A percentile compares a stretch with the other conserved stretches of the same genome.
These are phyloP conservation scores for Crypturellus tataupa DNA, from an alignment of 2,797 vertebrate genomes.

Conservation along the genomic window DNA sequence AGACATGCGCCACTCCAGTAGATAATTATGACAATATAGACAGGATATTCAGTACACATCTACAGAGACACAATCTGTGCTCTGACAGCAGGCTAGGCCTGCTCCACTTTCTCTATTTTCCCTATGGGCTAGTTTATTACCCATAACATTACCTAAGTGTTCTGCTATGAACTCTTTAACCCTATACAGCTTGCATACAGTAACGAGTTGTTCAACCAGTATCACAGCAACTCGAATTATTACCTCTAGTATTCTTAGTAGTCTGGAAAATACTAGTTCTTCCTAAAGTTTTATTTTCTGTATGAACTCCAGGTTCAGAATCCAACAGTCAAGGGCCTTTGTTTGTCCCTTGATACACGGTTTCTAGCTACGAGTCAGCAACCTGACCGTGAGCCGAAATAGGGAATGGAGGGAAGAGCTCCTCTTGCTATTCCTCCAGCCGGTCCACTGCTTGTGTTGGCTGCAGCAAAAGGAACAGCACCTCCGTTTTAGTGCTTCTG, in stretches of 20 bases:
- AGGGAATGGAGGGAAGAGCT: slow-evolving; percentile 9
- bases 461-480: slow-evolving; percentile 13
- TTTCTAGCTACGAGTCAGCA: slow-evolving; percentile 61
- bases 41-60: background rate
- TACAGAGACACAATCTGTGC: background rate
- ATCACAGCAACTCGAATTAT: background rate
- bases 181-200: background rate
- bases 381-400: slow-evolving; percentile 14
- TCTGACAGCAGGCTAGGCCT: background rate
- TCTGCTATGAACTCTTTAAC: background rate
- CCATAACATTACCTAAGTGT: background rate
- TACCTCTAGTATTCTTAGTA: background rate
- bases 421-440: slow-evolving; percentile 38
- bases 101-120: background rate
- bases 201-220: background rate
- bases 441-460: slow-evolving; percentile 1
- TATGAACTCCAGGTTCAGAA: background rate
- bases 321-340: background rate
- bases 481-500: background rate
- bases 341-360: too few relatives aligned
- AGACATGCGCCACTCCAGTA: background rate
- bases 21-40: background rate
- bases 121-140: background rate
- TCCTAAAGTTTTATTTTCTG: background rate
- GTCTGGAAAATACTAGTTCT: background rate